Base-by-base conservation (phyloP, 2,888 invertebrate genomes). In the Aphidius colemani region DNA sequence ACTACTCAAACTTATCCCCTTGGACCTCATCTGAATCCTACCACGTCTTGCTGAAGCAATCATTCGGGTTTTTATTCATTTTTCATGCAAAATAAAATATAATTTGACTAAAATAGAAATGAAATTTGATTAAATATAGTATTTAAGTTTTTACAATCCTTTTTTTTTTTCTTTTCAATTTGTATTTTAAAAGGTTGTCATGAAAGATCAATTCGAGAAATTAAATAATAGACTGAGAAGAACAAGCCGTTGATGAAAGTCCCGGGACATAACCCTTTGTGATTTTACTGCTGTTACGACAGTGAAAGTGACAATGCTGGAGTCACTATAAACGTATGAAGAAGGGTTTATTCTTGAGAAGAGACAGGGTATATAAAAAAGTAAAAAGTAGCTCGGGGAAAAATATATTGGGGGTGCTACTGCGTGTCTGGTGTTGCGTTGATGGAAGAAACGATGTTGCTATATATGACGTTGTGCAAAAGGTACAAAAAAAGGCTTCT, bases 401-500 rank as follows among this genome's bases (percentile, higher is more conserved):
- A 13, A 48, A 48, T 18, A 48, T 11, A 48, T 11, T 11, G 8
- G 48, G 48, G n/a, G 10, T 11, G 7, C 7, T 48, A n/a, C n/a
- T 45, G 46, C n/a, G n/a, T n/a, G n/a, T n/a, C n/a, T 11, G 48
- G 48, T 61, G 51, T 66, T 50, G 57, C 63, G 64, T 66, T 75
- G 73, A 75, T 75, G 75, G 75, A 75, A 74, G 72, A 72, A 72
- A 70, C 61, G 67, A 55, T 49, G 11, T n/a, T 51, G 59, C 43
- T 50, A 50, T 49, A 11, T 30, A 30, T 30, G 5, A 30, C 5
- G 30, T 5, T 5, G 30, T 30, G 30, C 30, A 39, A 9, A 8
- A 57, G 50, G 56, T 62, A 39, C 44, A 56, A 48, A 11, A 56
- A 50, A 57, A 30, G n/a, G 10, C 11, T 30, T 39, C 39, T 39